Percentiles rank a stretch among this genome's conserved stretches.
Conservation (phyloP, 2,888 invertebrate species). For the Apamea anceps region DNA sequence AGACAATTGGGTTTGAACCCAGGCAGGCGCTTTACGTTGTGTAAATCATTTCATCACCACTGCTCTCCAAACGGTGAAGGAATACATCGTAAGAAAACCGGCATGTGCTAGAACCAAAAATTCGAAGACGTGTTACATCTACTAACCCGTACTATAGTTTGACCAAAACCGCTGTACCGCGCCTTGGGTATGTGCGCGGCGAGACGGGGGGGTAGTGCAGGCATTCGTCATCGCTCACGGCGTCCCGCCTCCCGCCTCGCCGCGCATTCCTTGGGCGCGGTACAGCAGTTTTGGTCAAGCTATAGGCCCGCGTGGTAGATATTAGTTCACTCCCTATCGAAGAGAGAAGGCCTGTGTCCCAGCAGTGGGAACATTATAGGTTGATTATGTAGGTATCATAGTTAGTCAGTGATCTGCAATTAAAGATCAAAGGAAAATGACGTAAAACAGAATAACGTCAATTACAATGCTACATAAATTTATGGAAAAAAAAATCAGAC, state of each 20-base stretch:
- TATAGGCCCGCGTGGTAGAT: neutral
- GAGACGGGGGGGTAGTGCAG: too few species aligned
- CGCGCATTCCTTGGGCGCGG: too few species aligned
- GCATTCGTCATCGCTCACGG: too few species aligned
- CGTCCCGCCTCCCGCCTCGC: too few species aligned
- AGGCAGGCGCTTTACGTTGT: neutral
- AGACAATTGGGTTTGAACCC: neutral
- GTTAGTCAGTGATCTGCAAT: neutral
- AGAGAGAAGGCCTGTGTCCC: neutral
- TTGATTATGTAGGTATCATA: neutral
- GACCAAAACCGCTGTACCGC: too few species aligned
- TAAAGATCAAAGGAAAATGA: neutral
- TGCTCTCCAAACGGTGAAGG: neutral
- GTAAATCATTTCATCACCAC: neutral
- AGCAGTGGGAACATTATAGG: neutral
- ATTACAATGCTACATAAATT: conserved; percentile 5
- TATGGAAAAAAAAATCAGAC: neutral
- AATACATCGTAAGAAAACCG: neutral
- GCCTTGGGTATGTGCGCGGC: too few species aligned
- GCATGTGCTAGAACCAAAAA: neutral
- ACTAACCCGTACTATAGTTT: too few species aligned
- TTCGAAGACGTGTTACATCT: neutral
- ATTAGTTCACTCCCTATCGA: neutral
- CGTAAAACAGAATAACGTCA: neutral
- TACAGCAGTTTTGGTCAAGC: too few species aligned